Base-by-base conservation (phyloP, 2,113 vertebrate species). In the Etheostoma cragini region DNA sequence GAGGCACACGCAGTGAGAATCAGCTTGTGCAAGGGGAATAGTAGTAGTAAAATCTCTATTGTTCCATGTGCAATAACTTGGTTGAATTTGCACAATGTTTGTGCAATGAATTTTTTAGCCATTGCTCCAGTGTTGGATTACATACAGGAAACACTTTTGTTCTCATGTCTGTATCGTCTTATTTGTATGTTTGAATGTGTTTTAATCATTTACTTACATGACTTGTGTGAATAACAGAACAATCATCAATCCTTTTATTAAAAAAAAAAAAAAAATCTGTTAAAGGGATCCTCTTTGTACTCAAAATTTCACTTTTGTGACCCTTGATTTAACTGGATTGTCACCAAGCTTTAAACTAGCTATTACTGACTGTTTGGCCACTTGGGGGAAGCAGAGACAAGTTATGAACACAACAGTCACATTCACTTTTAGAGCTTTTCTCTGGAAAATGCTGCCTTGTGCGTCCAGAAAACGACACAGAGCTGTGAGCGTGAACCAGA, bases 191-290 rank as follows among this genome's bases (percentile, higher is more conserved):
- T 38, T 10, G 38, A 8, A 54, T 24, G 6, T 26, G 8, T 22
- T 63, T 74, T 74, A 42, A 24, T 42, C n/a, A 53, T 63, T 26
- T 74, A 53, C 53, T 63, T 64, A 64, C 72, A 75, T 53, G 3
- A 22, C 10, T 30, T 14, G 3, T 46, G 68, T 38, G 22, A 24
- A 17, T 52, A 12, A 73, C 46, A 60, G 17, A 47, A 17, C 14
- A 42, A 50, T 38, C 30, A 70, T 19, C 16, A 16, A 8, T 14
- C 17, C 7, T 38, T 26, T 38, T 38, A 11, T 38, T 42, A 11
- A 38, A 38, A 38, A 38, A 21, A 38, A 38, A 38, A 21, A 0
- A 49, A 1, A 7, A 6, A 19, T 42, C 38, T 15, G 17, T 35
- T 4, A 8, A 16, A 5, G 19, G 17, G 38, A 60, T 15, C 7